Base-by-base conservation (phyloP, 2,888 invertebrate genomes). In the Phlogophora meticulosa region DNA sequence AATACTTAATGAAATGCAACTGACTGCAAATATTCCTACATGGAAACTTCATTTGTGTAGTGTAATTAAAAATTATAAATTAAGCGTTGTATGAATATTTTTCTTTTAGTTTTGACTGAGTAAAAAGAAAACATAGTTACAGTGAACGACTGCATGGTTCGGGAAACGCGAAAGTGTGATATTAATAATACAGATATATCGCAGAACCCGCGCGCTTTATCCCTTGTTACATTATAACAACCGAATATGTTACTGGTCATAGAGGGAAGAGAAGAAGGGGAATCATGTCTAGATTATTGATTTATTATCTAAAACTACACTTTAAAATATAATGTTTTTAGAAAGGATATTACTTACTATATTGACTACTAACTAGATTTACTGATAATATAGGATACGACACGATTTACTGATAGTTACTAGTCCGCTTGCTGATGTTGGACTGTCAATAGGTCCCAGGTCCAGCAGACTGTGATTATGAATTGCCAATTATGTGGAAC, bases 101-200 rank as follows among this genome's bases (percentile, higher is more conserved):
- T n/a, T n/a, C n/a, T n/a, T n/a, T n/a, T n/a, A n/a, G n/a, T n/a
- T n/a, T n/a, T n/a, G n/a, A n/a, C n/a, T n/a, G n/a, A 24, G 20
- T 28, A 28, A 36, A 20, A 28, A 36, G 34, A 17, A 45, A 51
- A 34, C 15, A 24, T 22, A 34, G 17, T 4, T 32, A 38, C 34
- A 40, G 24, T 42, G 22, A 36, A 22, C 4, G 42, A 20, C 36
- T 52, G 11, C 40, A 49, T 53, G 11, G n/a, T 28, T 42, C 4
- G 11, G 15, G 22, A 51, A 43, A 74, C 34, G 15, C 15, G 32
- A 45, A n/a, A 72, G 45, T 45, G 15, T 20, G 45, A 43, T 59
- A 45, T 55, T 66, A 65, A 42, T 74, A 56, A 51, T 11, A 51
- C 3, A 42, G 24, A 75, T 48, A 60, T 67, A 52, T 13, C 13